Evolutionary conservation across 2,113 vertebrate genomes (phyloP), one percentile per base, ranked within the genome.

Genomic region (Apteryx mantelli): DNA sequence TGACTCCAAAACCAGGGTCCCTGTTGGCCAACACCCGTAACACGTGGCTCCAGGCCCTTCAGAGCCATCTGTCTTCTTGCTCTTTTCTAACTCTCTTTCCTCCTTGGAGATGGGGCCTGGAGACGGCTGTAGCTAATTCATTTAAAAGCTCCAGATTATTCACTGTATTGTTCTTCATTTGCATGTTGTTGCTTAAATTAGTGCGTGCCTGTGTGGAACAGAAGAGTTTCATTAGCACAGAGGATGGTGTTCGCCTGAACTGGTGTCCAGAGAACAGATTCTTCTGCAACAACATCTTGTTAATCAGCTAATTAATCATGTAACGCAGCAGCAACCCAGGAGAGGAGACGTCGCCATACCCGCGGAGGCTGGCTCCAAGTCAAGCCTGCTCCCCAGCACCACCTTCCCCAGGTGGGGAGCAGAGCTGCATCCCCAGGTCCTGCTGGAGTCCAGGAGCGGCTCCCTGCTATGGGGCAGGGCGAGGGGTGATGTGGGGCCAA

Each of bases 261-360:
- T 0, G 1, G 42, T 94, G 66, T 94, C 82, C 78, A 93, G 87
- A 95, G 94, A 93, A 89, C 78, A 87, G 93, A 95, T 96, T 96
- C 87, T 88, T 82, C 82, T 60, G 48, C 82, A 91, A 60, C 82
- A 91, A 56, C 66, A 94, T 86, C 84, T 91, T 97, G 94, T 96
- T 97, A 95, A 96, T 96, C 95, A 93, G 94, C 94, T 96, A 95
- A 97, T 96, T 96, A 96, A 96, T 95, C 91, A 93, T 89, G 93
- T 96, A 97, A 88, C 2, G 70, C 71, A 91, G 85, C 48, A 86
- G 91, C 92, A 96, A 82, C 74, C 89, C 87, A 1, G 1, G 56
- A 28, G 19, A 76, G 69, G 55, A 88, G 65, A 55, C 5, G 6
- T 71, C 77, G 82, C 78, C 61, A 24, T 81, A 64, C 55, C 55